Evolutionary conservation across 2,888 invertebrate species (phyloP).

Genomic region (Orchesella flavescens): DNA sequence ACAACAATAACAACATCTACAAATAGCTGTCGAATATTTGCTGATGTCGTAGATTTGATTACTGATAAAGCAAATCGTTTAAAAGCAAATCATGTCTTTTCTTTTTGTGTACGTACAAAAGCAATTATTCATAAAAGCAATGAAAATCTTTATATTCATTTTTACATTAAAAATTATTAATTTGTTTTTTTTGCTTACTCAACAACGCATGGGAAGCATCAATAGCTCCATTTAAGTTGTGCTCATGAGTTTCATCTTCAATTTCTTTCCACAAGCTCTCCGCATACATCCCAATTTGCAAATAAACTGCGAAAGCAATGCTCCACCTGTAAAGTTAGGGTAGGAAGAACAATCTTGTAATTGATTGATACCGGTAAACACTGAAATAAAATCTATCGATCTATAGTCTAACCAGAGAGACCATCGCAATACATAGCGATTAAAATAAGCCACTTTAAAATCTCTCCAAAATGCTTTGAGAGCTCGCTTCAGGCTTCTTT

Average conservation of each 20-base stretch:
- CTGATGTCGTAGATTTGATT: too few relatives aligned
- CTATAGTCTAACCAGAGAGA: too few relatives aligned
- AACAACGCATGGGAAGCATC: conserved; percentile 84
- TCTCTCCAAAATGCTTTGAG: conserved; percentile 77
- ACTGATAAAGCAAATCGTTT: too few relatives aligned
- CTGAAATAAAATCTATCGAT: too few relatives aligned
- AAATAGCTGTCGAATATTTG: too few relatives aligned
- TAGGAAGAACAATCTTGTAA: too few relatives aligned
- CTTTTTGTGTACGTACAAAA: too few relatives aligned
- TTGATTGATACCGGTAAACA: too few relatives aligned
- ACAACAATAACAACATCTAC: too few relatives aligned
- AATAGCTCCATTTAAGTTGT: conserved; percentile 76
- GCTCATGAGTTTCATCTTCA: conserved; percentile 65
- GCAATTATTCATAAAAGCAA: background rate
- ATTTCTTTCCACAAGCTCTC: conserved; percentile 64
- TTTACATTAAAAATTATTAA: background rate
- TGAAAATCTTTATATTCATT: background rate
- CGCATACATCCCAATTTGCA: conserved; percentile 62
- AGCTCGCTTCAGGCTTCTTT: conserved; percentile 61
- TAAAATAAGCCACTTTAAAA: conserved; percentile 78
- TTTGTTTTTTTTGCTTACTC: conserved; percentile 76
- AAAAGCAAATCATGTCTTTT: too few relatives aligned
- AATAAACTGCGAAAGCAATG: conserved; percentile 59
- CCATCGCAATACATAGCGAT: conserved; percentile 81
- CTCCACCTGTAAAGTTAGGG: conserved; percentile 44